phyloP scores from a whole-genome alignment of 2,888 invertebrate genomes.

The Drosophila flavopinicola region DNA sequence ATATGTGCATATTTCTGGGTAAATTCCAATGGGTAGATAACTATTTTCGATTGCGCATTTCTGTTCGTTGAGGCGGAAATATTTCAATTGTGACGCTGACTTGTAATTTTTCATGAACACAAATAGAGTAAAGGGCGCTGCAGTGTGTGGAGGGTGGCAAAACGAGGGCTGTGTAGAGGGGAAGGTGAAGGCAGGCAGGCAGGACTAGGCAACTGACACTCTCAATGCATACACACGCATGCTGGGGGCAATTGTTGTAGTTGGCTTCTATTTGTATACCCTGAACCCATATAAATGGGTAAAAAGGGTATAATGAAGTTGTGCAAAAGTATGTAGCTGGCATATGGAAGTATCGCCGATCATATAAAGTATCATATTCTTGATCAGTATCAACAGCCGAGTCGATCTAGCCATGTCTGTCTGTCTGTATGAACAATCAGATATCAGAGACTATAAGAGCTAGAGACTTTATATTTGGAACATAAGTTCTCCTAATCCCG shows the following conservation, averaged over 20 bases:
- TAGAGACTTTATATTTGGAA: no score
- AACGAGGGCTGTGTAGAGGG: neutral
- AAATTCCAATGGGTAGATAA: conserved; percentile 70
- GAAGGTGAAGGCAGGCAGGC: neutral
- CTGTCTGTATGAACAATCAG: no score
- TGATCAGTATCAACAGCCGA: no score
- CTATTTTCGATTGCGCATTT: conserved; percentile 79
- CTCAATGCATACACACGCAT: conserved; percentile 26
- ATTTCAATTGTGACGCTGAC: conserved; percentile 80
- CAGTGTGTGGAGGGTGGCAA: conserved; percentile 1
- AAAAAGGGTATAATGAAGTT: no score
- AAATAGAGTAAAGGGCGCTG: conserved; percentile 23
- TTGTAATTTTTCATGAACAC: conserved; percentile 78
- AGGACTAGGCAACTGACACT: conserved; percentile 51
- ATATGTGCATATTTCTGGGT: conserved; percentile 72
- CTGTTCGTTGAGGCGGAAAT: conserved; percentile 78
- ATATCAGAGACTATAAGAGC: no score
- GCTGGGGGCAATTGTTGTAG: conserved; percentile 30
- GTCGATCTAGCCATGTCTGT: no score
- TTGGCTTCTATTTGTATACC: no score
- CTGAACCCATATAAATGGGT: no score
- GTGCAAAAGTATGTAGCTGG: no score
- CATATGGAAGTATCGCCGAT: no score
- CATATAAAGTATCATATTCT: no score
- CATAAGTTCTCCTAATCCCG: no score